Evolutionary conservation across 2,113 vertebrate species (phyloP).

Genomic region (Ophiodon elongatus): DNA sequence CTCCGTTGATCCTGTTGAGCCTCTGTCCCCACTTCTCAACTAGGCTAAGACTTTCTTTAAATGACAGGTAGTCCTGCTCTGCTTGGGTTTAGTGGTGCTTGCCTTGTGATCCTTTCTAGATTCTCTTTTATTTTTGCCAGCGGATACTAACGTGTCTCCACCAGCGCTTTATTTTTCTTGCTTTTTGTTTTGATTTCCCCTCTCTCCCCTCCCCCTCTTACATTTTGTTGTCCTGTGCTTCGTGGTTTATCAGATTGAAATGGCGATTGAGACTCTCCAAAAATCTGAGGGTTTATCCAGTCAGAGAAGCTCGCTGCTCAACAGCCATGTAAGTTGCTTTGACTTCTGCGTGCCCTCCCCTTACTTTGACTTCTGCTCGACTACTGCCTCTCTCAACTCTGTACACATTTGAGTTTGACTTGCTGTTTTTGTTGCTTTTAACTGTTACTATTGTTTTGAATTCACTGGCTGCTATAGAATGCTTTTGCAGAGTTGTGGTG

Average conservation of each 20-base stretch:
- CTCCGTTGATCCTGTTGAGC: neutral
- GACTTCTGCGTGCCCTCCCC: slow-evolving; percentile 47
- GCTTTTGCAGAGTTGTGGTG: slow-evolving; percentile 52
- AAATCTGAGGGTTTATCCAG: slow-evolving; percentile 98
- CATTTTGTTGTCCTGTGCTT: slow-evolving; percentile 85
- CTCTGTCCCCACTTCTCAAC: neutral
- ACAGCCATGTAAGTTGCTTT: slow-evolving; percentile 99
- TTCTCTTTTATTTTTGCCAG: slow-evolving; percentile 54
- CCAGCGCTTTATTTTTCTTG: slow-evolving; percentile 50
- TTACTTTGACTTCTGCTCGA: slow-evolving; percentile 40
- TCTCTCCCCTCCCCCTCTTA: slow-evolving; percentile 57
- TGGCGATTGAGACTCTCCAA: slow-evolving; percentile 99
- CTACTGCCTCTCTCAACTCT: slow-evolving; percentile 45
- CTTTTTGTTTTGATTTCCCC: slow-evolving; percentile 61
- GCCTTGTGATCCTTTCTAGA: slow-evolving; percentile 69
- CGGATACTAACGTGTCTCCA: slow-evolving; percentile 49
- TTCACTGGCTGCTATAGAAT: slow-evolving; percentile 52
- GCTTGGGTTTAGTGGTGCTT: slow-evolving; percentile 89
- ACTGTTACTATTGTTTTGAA: slow-evolving; percentile 38
- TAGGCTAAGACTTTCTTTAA: neutral
- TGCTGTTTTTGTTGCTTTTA: slow-evolving; percentile 47
- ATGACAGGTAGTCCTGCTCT: slow-evolving; percentile 77
- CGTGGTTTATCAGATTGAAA: slow-evolving; percentile 97
- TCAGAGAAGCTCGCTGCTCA: slow-evolving; percentile 99
- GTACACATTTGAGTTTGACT: slow-evolving; percentile 41